A percentile compares a stretch with the other conserved stretches of the same genome.
phyloP scores from a whole-genome alignment of 2,888 invertebrate species.

The Geotrupes spiniger region DNA sequence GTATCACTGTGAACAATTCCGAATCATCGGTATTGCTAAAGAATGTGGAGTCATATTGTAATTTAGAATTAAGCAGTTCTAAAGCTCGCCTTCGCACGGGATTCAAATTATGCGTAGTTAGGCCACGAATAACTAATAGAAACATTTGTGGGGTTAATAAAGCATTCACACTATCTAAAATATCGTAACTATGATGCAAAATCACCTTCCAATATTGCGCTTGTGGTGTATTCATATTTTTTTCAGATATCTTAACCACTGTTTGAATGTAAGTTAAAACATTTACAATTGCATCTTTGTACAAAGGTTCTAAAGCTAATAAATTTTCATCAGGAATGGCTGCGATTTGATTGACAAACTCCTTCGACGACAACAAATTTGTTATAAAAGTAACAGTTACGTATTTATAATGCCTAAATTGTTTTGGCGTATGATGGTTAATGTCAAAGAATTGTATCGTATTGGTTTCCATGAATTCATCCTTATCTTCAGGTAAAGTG shows the following conservation, averaged over 20 bases:
- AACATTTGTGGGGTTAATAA: conserved; percentile 78
- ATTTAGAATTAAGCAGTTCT: conserved; percentile 79
- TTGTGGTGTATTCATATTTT: conserved; percentile 56
- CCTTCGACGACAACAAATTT: conserved; percentile 63
- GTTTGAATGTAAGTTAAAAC: conserved; percentile 66
- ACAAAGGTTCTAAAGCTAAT: conserved; percentile 58
- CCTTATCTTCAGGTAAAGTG: conserved; percentile 63
- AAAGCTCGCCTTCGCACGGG: conserved; percentile 77
- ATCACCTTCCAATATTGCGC: conserved; percentile 81
- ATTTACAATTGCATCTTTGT: conserved; percentile 68
- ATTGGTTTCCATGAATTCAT: conserved; percentile 50
- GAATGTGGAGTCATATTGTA: conserved; percentile 66
- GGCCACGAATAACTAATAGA: conserved; percentile 69
- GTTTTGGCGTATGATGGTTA: conserved; percentile 64
- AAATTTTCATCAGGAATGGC: conserved; percentile 52
- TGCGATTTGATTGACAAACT: conserved; percentile 67
- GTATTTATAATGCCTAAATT: conserved; percentile 83
- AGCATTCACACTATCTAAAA: conserved; percentile 76
- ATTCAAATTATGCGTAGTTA: conserved; percentile 68
- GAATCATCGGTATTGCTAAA: conserved; percentile 52
- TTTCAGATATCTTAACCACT: conserved; percentile 62
- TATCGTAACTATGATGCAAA: conserved; percentile 73
- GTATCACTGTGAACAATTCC: conserved; percentile 58
- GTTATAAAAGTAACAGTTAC: conserved; percentile 72
- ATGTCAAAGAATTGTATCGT: conserved; percentile 58